phyloP scores from a whole-genome alignment of 2,113 vertebrate genomes.

The Trogon melanurus region DNA sequence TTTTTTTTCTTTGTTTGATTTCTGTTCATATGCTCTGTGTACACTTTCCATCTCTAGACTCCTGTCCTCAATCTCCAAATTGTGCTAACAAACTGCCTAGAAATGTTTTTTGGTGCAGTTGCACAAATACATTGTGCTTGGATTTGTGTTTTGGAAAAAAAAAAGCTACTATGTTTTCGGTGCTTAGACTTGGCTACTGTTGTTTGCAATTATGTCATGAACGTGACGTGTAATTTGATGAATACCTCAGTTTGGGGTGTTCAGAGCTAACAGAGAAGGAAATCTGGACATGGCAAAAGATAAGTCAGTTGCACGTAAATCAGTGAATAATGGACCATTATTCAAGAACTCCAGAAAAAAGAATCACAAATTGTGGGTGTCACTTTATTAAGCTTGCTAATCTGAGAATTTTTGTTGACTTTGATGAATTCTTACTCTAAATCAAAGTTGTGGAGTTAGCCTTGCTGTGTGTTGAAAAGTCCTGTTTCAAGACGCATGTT shows the following conservation, averaged over 20 bases:
- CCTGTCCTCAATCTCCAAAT: not conserved
- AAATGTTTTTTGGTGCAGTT: not conserved
- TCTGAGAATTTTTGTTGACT: not conserved
- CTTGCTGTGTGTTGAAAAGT: not conserved
- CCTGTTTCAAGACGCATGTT: not conserved
- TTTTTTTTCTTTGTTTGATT: not conserved
- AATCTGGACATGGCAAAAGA: not conserved
- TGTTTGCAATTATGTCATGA: not conserved
- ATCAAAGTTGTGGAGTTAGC: not conserved
- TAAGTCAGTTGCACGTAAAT: not conserved
- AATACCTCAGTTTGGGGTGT: not conserved
- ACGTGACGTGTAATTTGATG: not conserved
- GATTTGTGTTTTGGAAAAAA: not conserved
- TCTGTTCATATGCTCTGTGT: not conserved
- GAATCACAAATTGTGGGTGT: not conserved
- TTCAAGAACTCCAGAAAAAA: constrained; percentile 21
- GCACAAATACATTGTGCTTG: not conserved
- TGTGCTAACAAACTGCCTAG: not conserved
- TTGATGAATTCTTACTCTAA: not conserved
- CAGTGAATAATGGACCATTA: not conserved
- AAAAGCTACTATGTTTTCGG: not conserved
- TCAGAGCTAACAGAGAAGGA: not conserved
- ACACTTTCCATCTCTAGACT: not conserved
- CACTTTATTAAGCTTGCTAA: not conserved
- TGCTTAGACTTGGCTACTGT: not conserved